A percentile compares a stretch with the other conserved stretches of the same genome.
Evolutionary conservation across 1,140 invertebrate genomes (phyloP).

Genomic region (Pachypeltis micranthus): DNA sequence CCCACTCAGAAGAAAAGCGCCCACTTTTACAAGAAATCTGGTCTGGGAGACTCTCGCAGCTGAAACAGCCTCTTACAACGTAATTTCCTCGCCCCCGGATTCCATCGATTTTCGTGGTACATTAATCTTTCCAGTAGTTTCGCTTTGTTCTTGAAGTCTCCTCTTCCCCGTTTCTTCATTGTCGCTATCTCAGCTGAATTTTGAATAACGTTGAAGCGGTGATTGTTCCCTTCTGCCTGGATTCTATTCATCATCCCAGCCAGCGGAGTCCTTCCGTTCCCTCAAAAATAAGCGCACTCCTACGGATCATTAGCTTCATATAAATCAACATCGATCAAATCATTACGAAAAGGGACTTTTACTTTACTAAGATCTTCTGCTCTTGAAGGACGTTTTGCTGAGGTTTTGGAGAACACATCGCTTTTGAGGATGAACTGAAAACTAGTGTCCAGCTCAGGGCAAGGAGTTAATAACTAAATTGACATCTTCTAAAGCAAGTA

Average conservation of each 20-base stretch:
- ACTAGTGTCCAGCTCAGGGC: no score
- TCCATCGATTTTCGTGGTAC: background rate
- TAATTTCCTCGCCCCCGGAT: background rate
- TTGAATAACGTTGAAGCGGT: background rate
- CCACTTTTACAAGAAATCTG: background rate
- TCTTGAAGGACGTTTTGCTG: background rate
- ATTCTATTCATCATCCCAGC: slow-evolving; percentile 5
- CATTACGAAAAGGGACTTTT: background rate
- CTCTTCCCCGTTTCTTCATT: background rate
- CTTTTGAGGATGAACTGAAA: no score
- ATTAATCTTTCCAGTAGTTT: background rate
- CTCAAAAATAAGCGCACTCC: background rate
- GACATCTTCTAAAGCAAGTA: background rate
- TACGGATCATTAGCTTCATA: background rate
- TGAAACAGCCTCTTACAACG: background rate
- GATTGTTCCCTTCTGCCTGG: background rate
- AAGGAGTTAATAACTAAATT: no score
- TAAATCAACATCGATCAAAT: slow-evolving; percentile 3
- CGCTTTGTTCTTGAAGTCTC: background rate
- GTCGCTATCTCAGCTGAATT: background rate
- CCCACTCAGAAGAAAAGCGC: background rate
- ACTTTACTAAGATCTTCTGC: background rate
- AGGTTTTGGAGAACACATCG: background rate
- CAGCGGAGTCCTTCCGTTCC: background rate
- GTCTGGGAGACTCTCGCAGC: background rate